Base-by-base conservation (phyloP, 1,140 invertebrate genomes). In the Musca vetustissima region DNA sequence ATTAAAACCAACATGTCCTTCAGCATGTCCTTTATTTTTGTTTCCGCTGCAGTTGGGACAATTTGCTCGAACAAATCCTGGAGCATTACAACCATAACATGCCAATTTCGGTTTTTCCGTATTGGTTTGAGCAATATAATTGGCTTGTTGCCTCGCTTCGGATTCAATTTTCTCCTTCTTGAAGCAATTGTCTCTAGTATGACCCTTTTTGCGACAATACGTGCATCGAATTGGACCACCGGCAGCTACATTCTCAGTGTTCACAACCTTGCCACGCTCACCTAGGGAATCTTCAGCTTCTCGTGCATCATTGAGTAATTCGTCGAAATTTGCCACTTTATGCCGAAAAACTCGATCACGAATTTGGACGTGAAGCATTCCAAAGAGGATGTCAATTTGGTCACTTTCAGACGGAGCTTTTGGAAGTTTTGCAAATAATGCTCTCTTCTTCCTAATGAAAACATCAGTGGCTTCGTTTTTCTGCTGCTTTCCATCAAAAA, bases 331-430 rank as follows among this genome's bases (percentile, higher is more conserved):
- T 43, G 17, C 17, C 4, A 70, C 43, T n/a, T 64, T 52, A 15
- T 68, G 36, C 4, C 69, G 49, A 14, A 22, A 1, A 17, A 73
- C 64, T 25, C 67, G 28, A 17, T 73, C 64, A 47, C 69, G 25
- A 15, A 74, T 74, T 24, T 69, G 28, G 7, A 36, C 14, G 36
- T 53, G 49, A 1, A 71, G 21, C 28, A 73, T 52, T 14, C 69
- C 64, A 66, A 68, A 74, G 8, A 71, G n/a, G 59, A 74, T 69
- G 57, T 73, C 65, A n/a, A 73, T 48, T 66, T 71, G 32, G 14
- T 36, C 43, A 28, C 13, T 22, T 52, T 73, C 66, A 9, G 22
- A 13, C 7, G 47, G 48, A 14, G 11, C 8, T 15, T 57, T 48
- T 4, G 68, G 13, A 3, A 73, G 49, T 28, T 70, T 53, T 1